Evolutionary conservation across 2,113 vertebrate species (phyloP).

Genomic region (Ceyx cyanopectus): DNA sequence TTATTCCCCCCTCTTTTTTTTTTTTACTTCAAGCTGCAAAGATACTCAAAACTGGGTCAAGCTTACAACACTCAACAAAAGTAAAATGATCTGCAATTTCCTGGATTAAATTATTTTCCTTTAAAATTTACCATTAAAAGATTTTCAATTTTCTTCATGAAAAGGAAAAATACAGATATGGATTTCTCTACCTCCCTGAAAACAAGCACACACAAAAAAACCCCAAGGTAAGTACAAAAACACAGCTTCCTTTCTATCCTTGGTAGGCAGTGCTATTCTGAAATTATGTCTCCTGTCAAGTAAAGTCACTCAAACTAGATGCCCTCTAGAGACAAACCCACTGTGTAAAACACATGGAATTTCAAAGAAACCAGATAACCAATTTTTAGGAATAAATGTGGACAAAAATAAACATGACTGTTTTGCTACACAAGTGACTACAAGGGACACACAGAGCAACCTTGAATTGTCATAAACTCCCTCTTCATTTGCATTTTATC

Average conservation of each 20-base stretch:
- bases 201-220: background rate
- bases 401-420: background rate
- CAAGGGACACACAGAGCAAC: background rate
- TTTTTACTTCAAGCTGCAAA: background rate
- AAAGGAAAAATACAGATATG: background rate
- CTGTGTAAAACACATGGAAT: background rate
- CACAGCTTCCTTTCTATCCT: background rate
- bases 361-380: background rate
- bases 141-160: background rate
- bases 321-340: background rate
- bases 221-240: background rate
- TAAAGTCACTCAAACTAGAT: background rate
- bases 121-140: background rate
- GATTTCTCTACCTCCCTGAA: background rate
- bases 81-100: background rate
- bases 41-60: conserved; percentile 32
- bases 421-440: background rate
- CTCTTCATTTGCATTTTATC: background rate
- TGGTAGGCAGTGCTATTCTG: background rate
- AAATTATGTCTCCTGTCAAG: background rate
- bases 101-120: background rate
- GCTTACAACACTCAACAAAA: background rate
- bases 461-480: background rate
- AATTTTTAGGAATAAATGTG: background rate
- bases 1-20: background rate